Evolutionary conservation across 1,140 invertebrate genomes (phyloP), one percentile per base, ranked within the genome.

Genomic region (Cheumatopsyche charites): DNA sequence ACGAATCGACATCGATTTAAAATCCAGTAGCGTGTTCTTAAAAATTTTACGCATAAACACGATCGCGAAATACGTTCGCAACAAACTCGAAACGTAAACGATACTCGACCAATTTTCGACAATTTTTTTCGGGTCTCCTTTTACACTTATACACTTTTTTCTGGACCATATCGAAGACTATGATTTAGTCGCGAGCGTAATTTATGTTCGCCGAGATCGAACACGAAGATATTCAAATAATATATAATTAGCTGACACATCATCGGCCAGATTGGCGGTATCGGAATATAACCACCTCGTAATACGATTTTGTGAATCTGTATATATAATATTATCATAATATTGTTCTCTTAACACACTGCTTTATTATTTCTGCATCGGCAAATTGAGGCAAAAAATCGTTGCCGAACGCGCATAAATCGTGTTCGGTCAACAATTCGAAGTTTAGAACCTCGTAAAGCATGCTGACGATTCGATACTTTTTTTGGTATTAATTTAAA

Each of bases 181-280:
- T 68, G 23, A 68, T 68, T 68, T 23, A 52, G 43, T 42, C 66
- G 21, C 26, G 43, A 36, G 25, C 12, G 66, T 55, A 68, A 68
- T 68, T 68, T 68, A 68, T 68, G 47, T 49, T 55, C 41, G 41
- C 49, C 66, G 66, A 68, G 49, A 68, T 55, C 26, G 29, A 26
- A 68, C 66, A 68, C 66, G 66, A 55, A 68, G 26, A 45, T 55
- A 68, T 68, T 68, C 25, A 68, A 58, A 68, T 68, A 43, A 68
- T 68, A 68, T 68, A 68, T 45, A 68, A 68, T 68, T 68, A 68
- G 15, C 63, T 15, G 49, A 55, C 66, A 58, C 42, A 68, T 68
- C 42, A 68, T 68, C 66, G 26, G 42, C 63, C 42, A 19, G 25
- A 47, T 66, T 47, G 23, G 62, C 62, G 42, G 36, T 66, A 23